Evolutionary conservation across 2,113 vertebrate species (phyloP).

Genomic region (Erythrocercus mccallii): DNA sequence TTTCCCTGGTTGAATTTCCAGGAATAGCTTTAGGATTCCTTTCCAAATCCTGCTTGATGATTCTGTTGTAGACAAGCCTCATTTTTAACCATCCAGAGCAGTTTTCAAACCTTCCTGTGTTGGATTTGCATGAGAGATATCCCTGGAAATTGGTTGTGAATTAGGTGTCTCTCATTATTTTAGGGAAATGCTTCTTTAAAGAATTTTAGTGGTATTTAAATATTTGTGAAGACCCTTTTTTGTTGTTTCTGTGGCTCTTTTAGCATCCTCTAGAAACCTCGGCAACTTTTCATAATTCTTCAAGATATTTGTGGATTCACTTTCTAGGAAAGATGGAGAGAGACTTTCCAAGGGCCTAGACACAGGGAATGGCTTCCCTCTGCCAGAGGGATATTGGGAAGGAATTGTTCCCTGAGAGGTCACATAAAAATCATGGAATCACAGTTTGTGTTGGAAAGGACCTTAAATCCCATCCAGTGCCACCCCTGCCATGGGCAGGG

Average conservation of each 20-base stretch:
- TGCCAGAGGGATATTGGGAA: not conserved
- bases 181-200: not conserved
- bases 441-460: not conserved
- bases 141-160: not conserved
- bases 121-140: not conserved
- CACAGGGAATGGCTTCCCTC: fast-evolving
- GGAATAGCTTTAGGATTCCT: too few species aligned
- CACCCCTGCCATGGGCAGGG: not conserved
- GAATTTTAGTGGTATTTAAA: not conserved
- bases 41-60: too few species aligned
- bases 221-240: not conserved
- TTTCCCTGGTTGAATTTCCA: too few species aligned
- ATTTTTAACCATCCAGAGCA: not conserved
- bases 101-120: not conserved
- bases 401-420: not conserved
- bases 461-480: fast-evolving
- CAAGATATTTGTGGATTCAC: not conserved
- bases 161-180: not conserved
- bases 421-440: not conserved
- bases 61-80: too few species aligned
- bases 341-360: not conserved
- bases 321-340: not conserved
- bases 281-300: not conserved
- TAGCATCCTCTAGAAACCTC: not conserved
- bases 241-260: not conserved